Evolutionary conservation across 2,888 invertebrate species (phyloP), one percentile per base, ranked within the genome.

Genomic region (Adelphocoris suturalis): DNA sequence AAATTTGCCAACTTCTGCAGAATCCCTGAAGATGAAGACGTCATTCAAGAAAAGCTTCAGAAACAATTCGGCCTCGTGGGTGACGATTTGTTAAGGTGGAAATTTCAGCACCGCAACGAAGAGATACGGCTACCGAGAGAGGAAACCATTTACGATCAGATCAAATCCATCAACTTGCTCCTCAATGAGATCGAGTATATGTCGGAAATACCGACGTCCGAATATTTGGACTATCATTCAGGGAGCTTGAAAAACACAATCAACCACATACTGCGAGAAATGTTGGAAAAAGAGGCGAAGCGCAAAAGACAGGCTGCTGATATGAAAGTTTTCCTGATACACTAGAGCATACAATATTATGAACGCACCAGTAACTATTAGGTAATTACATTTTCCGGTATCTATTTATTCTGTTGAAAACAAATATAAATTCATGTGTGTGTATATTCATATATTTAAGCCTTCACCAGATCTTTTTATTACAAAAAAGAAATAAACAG

Each of bases 1-100:
- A 68, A 88, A 76, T 88, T 88, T 28, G 88, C 88, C 80, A 88
- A 88, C n/a, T 88, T 88, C 37, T 88, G 88, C 88, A 78, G 88
- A 27, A 76, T 88, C n/a, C 80, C 88, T 0, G 76, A 76, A 48
- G 88, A 88, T 28, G 88, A 88, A 9, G 80, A 48, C 23, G 57
- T 47, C 19, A 80, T 78, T 48, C 88, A 88, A 48, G 76, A 88
- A 28, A 76, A 88, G 28, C 52, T 55, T 28, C 78, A 80, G 28
- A 76, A 78, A 78, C 76, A 88, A 48, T 88, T 55, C 37, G 88
- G 88, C 3, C 88, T 76, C 12, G 52, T 78, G 16, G 78, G 78
- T 2, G 88, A 88, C 52, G 88, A 88, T 80, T 88, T 78, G 57
- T 78, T 88, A 14, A 19, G 88, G 11, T 88, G 88, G 88, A 88